phyloP scores from a whole-genome alignment of 2,888 invertebrate species.

The Luperina testacea region DNA sequence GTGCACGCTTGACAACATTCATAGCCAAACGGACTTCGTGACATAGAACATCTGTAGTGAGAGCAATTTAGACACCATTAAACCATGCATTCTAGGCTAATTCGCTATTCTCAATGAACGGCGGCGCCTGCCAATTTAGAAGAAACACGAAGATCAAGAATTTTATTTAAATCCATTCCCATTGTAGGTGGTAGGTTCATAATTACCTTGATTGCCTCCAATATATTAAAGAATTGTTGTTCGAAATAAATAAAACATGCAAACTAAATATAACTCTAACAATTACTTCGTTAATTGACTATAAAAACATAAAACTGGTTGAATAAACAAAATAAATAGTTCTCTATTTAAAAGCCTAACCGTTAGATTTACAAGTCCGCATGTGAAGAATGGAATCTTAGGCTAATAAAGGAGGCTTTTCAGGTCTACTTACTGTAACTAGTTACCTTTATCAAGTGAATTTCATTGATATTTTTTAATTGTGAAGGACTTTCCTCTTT shows the following conservation, averaged over 20 bases:
- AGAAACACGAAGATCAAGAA: constrained; percentile 32
- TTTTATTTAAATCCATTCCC: constrained; percentile 11
- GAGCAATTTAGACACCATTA: constrained; percentile 27
- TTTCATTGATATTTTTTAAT: background rate
- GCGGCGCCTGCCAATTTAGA: constrained; percentile 55
- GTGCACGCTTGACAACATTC: too few species aligned
- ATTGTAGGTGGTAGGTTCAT: constrained; percentile 45
- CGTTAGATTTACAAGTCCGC: constrained; percentile 43
- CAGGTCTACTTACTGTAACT: background rate
- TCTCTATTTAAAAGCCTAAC: constrained; percentile 26
- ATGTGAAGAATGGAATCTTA: background rate
- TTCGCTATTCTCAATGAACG: constrained; percentile 7
- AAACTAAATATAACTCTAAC: constrained; percentile 58
- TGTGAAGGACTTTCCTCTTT: background rate
- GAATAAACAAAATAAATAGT: constrained; percentile 63
- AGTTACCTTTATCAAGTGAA: background rate
- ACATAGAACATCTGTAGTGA: too few species aligned
- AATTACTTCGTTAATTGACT: constrained; percentile 66
- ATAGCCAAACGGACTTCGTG: too few species aligned
- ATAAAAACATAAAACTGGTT: constrained; percentile 62
- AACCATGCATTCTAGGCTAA: constrained; percentile 25
- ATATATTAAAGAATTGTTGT: constrained; percentile 62
- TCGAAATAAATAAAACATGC: constrained; percentile 47
- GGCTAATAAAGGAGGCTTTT: background rate
- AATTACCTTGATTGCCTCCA: constrained; percentile 57